Evolutionary conservation across 2,113 vertebrate genomes (phyloP).

Genomic region (Crocuta crocuta): DNA sequence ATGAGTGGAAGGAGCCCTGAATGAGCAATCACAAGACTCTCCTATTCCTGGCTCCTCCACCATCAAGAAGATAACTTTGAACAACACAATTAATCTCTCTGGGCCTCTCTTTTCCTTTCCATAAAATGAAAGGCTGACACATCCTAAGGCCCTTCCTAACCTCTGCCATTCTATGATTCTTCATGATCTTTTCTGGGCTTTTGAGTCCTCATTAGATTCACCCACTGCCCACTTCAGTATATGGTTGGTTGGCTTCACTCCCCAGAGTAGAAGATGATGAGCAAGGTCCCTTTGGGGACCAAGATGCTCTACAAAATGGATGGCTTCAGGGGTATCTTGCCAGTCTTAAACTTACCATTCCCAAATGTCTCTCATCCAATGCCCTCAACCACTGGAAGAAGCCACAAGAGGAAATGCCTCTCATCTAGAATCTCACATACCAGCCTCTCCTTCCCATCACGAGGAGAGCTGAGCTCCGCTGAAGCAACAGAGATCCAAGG

Average conservation of each 20-base stretch:
- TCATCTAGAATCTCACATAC: neutral
- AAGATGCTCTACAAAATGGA: neutral
- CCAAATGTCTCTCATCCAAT: neutral
- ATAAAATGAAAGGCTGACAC: conserved; percentile 4
- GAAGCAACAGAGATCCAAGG: neutral
- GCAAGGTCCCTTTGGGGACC: neutral
- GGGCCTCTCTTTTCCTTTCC: conserved; percentile 34
- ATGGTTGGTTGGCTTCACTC: neutral
- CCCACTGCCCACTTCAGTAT: neutral
- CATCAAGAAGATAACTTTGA: neutral
- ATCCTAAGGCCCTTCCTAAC: conserved; percentile 3
- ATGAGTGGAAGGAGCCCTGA: neutral
- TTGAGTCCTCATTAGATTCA: neutral
- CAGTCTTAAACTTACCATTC: neutral
- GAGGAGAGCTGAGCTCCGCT: neutral
- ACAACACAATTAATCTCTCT: neutral
- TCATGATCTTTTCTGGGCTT: conserved; percentile 1
- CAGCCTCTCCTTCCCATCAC: neutral
- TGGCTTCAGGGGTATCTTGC: neutral
- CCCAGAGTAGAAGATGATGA: neutral
- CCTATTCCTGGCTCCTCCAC: neutral
- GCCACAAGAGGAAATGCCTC: neutral
- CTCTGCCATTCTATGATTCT: neutral
- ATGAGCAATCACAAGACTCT: neutral
- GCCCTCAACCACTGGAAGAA: neutral